These are phyloP conservation scores for Crambe crambe DNA, from an alignment of 37 sponge, comb jelly and placozoan genomes.

Conservation along the genomic window DNA sequence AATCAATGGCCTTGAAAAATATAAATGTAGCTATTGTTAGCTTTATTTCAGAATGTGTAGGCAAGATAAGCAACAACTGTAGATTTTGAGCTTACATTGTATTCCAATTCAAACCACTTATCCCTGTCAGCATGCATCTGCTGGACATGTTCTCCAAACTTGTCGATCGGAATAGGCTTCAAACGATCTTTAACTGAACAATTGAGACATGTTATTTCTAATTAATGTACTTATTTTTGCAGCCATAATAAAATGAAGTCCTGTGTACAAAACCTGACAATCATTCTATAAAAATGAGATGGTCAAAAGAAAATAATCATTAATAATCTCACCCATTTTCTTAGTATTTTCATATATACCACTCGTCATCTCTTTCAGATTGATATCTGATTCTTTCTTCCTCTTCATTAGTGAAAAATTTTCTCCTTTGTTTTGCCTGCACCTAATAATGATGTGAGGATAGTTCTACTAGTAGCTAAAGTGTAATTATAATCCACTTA, in stretches of 20 bases:
- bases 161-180: conserved; percentile 26
- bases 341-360: neutral
- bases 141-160: conserved; percentile 62
- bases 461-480: no score
- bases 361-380: no score
- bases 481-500: no score
- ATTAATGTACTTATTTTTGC: no score
- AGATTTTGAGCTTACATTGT: conserved; percentile 39
- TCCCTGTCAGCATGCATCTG: conserved; percentile 65
- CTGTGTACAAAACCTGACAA: no score
- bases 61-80: no score
- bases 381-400: no score
- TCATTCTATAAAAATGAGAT: neutral
- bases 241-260: no score
- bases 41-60: no score
- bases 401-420: neutral
- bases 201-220: no score
- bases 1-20: conserved; percentile 28
- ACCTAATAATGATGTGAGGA: no score
- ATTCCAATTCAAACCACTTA: conserved; percentile 62
- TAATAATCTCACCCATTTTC: neutral
- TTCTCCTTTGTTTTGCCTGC: neutral
- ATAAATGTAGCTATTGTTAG: no score
- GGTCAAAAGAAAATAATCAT: neutral
- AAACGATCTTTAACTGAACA: neutral